These are phyloP conservation scores for Phycodurus eques DNA, from an alignment of 2,113 vertebrate genomes.

Conservation along the genomic window DNA sequence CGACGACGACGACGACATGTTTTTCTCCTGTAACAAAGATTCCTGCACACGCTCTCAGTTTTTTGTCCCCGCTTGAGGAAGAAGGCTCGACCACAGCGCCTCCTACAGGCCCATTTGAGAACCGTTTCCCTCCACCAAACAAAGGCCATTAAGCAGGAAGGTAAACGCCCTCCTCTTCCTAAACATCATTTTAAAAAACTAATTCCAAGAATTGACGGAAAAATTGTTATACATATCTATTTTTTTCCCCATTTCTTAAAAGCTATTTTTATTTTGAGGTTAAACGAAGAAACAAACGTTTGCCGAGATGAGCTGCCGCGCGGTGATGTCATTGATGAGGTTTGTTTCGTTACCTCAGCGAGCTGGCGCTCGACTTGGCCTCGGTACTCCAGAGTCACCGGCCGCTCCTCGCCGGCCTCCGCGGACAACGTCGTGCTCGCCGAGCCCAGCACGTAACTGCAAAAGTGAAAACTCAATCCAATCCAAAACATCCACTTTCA, in stretches of 20 bases:
- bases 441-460: slow-evolving; percentile 73
- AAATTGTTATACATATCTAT: no score
- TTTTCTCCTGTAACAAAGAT: slow-evolving; percentile 58
- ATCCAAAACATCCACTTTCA: no score
- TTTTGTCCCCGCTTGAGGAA: slow-evolving; percentile 56
- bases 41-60: slow-evolving; percentile 56
- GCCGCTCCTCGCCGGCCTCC: slow-evolving; percentile 58
- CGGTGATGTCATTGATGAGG: not conserved
- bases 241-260: not conserved
- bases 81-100: slow-evolving; percentile 31
- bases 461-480: not conserved
- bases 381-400: slow-evolving; percentile 69
- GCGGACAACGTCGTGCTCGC: slow-evolving; percentile 60
- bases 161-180: no score
- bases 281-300: not conserved
- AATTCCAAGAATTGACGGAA: no score
- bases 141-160: slow-evolving; percentile 39
- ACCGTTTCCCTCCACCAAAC: slow-evolving; percentile 26
- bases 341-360: slow-evolving; percentile 56
- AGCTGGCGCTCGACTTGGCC: slow-evolving; percentile 63
- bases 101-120: slow-evolving; percentile 43
- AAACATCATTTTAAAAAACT: no score
- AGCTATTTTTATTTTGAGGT: not conserved
- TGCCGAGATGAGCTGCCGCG: not conserved
- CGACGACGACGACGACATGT: slow-evolving; percentile 50